phyloP scores from a whole-genome alignment of 2,888 invertebrate genomes.

The Koerneria pararmatus region DNA sequence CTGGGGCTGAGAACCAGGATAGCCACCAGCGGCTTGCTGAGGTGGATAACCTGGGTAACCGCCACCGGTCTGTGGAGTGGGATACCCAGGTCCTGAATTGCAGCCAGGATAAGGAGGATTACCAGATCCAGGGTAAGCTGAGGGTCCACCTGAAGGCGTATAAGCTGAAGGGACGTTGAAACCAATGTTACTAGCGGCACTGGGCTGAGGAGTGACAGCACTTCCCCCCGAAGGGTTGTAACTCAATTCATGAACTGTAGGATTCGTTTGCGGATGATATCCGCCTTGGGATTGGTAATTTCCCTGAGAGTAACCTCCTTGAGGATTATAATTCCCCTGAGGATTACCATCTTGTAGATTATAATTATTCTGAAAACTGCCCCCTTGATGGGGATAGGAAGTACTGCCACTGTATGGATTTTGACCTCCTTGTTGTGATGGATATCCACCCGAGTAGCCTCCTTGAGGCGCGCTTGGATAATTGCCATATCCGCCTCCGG shows the following conservation, averaged over 20 bases:
- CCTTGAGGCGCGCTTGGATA: neutral
- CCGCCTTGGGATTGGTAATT: slow-evolving; percentile 14
- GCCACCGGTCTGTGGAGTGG: neutral
- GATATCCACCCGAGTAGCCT: neutral
- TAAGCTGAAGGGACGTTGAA: neutral
- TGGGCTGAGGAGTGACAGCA: too few relatives aligned
- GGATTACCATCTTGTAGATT: neutral
- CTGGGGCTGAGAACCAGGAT: too few relatives aligned
- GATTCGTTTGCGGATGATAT: too few relatives aligned
- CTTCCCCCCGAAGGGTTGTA: too few relatives aligned
- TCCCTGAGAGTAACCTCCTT: slow-evolving; percentile 13
- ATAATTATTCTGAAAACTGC: neutral
- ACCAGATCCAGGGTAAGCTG: neutral
- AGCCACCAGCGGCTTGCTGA: neutral
- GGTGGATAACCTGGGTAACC: neutral
- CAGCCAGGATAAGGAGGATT: neutral
- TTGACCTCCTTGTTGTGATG: too few relatives aligned
- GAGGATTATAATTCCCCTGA: slow-evolving; percentile 6
- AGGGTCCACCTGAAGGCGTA: neutral
- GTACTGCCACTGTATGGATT: too few relatives aligned
- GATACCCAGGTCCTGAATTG: too few relatives aligned
- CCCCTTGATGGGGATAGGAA: slow-evolving; percentile 13
- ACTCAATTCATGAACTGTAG: too few relatives aligned
- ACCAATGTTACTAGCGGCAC: too few relatives aligned
- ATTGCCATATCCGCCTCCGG: neutral